Percentiles rank a stretch among this genome's conserved stretches.
Evolutionary conservation across 2,888 invertebrate species (phyloP).

Genomic region (Sarcophaga rosellei): DNA sequence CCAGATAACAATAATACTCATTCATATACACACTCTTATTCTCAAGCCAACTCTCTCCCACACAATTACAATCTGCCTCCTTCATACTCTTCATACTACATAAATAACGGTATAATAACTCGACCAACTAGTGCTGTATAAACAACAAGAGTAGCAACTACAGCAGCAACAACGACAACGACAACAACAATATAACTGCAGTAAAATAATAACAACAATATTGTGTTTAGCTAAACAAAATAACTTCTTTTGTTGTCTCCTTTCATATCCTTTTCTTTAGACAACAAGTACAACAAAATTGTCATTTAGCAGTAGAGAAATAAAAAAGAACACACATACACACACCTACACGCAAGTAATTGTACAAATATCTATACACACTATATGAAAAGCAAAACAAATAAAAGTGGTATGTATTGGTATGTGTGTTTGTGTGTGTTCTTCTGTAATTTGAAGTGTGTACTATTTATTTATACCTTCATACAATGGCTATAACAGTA

Average conservation of each 20-base stretch:
- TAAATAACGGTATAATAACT: conserved; percentile 25
- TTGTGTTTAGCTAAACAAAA: conserved; percentile 28
- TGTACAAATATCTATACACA: neutral
- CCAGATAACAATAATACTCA: conserved; percentile 34
- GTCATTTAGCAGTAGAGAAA: conserved; percentile 9
- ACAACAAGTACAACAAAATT: conserved; percentile 1
- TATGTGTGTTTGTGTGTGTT: neutral
- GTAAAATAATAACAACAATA: conserved; percentile 28
- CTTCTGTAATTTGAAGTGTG: conserved; percentile 23
- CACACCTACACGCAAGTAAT: neutral
- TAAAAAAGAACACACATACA: neutral
- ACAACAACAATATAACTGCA: conserved; percentile 19
- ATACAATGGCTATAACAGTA: neutral
- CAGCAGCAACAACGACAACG: conserved; percentile 7
- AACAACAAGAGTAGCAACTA: conserved; percentile 3
- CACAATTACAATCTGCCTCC: neutral
- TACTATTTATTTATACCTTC: conserved; percentile 12
- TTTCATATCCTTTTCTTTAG: conserved; percentile 18
- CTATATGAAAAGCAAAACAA: conserved; percentile 20
- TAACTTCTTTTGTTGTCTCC: conserved; percentile 31
- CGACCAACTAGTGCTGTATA: neutral
- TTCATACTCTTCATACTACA: neutral
- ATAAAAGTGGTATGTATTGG: neutral
- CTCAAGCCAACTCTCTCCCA: neutral
- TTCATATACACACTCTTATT: neutral